Conservation (phyloP, 1,140 invertebrate genomes). For the Pogonognathellus flavescens region DNA sequence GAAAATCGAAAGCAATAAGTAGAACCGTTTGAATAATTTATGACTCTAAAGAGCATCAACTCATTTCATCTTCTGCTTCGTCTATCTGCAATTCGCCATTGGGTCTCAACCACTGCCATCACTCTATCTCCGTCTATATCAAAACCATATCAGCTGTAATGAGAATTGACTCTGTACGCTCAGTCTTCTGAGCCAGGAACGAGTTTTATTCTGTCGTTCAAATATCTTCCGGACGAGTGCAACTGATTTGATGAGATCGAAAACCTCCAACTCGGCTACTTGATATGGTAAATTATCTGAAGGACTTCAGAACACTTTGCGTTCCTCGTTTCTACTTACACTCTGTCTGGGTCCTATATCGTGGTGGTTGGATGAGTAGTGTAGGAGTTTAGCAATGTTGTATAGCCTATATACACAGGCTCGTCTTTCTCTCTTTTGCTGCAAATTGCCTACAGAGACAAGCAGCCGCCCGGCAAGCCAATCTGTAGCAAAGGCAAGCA, state of each 20-base stretch:
- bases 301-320: neutral
- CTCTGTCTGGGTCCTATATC: no score
- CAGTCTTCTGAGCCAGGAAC: neutral
- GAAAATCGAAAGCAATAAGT: slow-evolving; percentile 19
- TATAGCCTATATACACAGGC: no score
- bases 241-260: slow-evolving; percentile 45
- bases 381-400: no score
- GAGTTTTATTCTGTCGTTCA: slow-evolving; percentile 32
- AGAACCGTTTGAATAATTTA: slow-evolving; percentile 36
- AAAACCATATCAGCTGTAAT: neutral
- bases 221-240: slow-evolving; percentile 29
- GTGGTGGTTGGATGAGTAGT: no score
- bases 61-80: neutral
- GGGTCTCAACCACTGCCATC: no score
- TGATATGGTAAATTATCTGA: slow-evolving; percentile 47
- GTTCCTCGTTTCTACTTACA: no score
- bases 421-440: neutral
- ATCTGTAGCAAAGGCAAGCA: neutral
- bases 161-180: neutral
- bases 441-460: neutral
- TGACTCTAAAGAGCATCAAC: slow-evolving; percentile 21
- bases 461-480: no score
- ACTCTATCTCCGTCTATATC: neutral
- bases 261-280: neutral
- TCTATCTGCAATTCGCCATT: slow-evolving; percentile 12